A percentile compares a stretch with the other conserved stretches of the same genome.
Evolutionary conservation across 1,140 invertebrate species (phyloP).

Genomic region (Daktulosphaira vitifoliae): DNA sequence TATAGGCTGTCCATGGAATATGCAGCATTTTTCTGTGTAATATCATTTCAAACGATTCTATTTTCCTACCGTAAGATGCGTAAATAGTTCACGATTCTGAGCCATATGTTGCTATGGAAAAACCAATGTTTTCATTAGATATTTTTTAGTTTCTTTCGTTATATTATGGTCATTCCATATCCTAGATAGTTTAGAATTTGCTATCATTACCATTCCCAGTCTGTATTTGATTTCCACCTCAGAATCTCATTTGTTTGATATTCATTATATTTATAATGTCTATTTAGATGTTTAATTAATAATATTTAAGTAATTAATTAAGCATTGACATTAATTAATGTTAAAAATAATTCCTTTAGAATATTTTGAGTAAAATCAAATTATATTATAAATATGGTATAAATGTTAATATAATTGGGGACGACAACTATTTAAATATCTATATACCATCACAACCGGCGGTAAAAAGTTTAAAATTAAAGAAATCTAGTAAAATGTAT

Average conservation of each 20-base stretch:
- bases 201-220: neutral
- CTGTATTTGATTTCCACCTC: conserved; percentile 5
- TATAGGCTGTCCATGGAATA: conserved; percentile 41
- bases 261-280: too few species aligned
- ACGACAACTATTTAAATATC: too few species aligned
- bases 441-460: too few species aligned
- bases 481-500: too few species aligned
- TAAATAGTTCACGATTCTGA: neutral
- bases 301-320: too few species aligned
- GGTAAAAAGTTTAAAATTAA: too few species aligned
- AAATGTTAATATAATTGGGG: too few species aligned
- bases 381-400: too few species aligned
- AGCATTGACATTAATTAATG: too few species aligned
- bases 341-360: too few species aligned
- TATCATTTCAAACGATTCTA: neutral
- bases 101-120: neutral
- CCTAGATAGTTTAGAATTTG: conserved; percentile 6
- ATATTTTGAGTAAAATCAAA: too few species aligned
- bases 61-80: neutral
- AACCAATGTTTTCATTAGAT: neutral
- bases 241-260: conserved; percentile 2
- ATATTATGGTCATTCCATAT: conserved; percentile 7
- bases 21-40: neutral
- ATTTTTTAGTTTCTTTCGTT: neutral
- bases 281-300: too few species aligned